Evolutionary conservation across 1,140 invertebrate species (phyloP), one percentile per base, ranked within the genome.

Genomic region (Drosophila neocordata): DNA sequence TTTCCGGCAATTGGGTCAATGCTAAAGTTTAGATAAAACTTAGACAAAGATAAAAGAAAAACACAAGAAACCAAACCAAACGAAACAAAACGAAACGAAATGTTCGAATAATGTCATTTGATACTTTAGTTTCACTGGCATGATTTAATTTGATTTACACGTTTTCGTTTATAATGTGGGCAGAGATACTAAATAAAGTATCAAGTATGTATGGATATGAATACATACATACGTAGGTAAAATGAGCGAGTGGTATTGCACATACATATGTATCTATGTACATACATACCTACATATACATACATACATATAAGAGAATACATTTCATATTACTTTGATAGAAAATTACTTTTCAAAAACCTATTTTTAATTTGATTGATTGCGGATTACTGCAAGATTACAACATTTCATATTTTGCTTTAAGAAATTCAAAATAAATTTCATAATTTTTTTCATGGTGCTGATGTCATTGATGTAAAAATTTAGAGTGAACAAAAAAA

Each of bases 61-160:
- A 48, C 8, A 48, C 13, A 8, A 48, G 6, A 44, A 18, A 48
- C 15, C 7, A 48, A 48, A 48, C 15, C 8, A 48, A 31, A 31
- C 27, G 2, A 24, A 24, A 24, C 24, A 3, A 44, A 18, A 48
- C 7, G 8, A 48, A 48, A 48, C 41, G 27, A 31, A 31, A 31
- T 31, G 27, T 31, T 31, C 15, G 20, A 48, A 20, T 20, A 48
- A 20, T 48, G 41, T 48, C 18, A 48, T 48, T 20, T 48, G 41
- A 48, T 48, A 48, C 41, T 48, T 48, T 15, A 48, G 15, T 48
- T 18, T 44, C 41, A 18, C 41, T 18, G 8, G 6, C 41, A 20
- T 48, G 41, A 48, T 48, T 48, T 48, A 48, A 48, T 48, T 48
- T 48, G 41, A 48, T 48, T 48, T 48, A 48, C 41, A 20, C 15